A percentile compares a stretch with the other conserved stretches of the same genome.
Conservation (phyloP, 2,113 vertebrate genomes). For the Microcebus lehilahytsara region DNA sequence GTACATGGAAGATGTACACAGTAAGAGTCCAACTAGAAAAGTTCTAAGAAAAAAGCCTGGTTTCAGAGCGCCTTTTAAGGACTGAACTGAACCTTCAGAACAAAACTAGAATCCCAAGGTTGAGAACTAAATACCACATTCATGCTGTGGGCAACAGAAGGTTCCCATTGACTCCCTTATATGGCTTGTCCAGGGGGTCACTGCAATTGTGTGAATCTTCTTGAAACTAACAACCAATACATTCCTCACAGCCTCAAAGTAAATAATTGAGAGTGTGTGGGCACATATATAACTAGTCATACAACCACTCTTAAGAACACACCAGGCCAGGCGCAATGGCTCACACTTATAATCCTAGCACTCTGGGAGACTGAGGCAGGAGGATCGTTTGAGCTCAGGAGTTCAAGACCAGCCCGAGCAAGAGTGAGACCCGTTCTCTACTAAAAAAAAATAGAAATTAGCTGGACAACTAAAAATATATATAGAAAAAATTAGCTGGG, state of each 20-base stretch:
- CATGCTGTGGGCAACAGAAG: background rate
- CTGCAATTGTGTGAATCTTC: background rate
- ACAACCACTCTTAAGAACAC: background rate
- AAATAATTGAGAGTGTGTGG: background rate
- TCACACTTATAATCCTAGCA: too few species aligned
- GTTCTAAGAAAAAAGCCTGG: background rate
- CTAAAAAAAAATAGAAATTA: too few species aligned
- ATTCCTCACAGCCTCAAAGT: background rate
- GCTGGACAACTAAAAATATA: too few species aligned
- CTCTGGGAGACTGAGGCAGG: too few species aligned
- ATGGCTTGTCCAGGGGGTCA: background rate
- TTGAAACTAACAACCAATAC: background rate
- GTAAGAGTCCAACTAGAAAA: accelerated
- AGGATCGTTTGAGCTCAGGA: too few species aligned
- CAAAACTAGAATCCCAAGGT: background rate
- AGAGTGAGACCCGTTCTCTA: too few species aligned
- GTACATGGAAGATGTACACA: accelerated
- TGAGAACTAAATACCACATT: background rate
- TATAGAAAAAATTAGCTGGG: too few species aligned
- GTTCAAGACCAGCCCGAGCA: too few species aligned
- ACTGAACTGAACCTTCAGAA: background rate
- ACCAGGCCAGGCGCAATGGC: too few species aligned
- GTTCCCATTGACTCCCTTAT: accelerated
- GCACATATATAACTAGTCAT: background rate
- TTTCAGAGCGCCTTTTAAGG: background rate